Conservation (phyloP, 2,888 invertebrate genomes). For the Cataglyphis cursor region DNA sequence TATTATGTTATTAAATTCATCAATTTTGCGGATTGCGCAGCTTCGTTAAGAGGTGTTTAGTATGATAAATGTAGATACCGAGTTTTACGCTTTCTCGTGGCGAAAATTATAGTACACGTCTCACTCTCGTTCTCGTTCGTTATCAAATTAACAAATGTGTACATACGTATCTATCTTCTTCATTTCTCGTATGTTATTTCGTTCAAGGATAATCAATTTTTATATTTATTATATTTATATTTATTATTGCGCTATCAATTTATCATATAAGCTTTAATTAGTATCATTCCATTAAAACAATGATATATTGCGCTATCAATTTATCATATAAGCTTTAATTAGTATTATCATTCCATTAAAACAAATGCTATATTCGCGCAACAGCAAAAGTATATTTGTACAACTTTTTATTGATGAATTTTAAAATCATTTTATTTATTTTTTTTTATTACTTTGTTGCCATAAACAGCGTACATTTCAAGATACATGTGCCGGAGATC, state of each 20-base stretch:
- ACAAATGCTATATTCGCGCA: not conserved
- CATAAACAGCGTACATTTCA: conserved; percentile 88
- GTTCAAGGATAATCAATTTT: conserved; percentile 1
- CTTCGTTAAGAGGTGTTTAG: not conserved
- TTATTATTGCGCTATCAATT: not conserved
- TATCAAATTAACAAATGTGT: conserved; percentile 16
- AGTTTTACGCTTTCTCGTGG: conserved; percentile 59
- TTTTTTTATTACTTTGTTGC: conserved; percentile 38
- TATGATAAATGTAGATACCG: not conserved
- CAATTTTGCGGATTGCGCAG: not conserved
- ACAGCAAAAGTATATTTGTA: not conserved
- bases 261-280: not conserved
- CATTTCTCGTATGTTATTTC: not conserved
- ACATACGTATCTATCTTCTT: not conserved
- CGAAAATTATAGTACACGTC: conserved; percentile 27
- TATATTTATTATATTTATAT: not conserved
- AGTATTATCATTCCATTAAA: not conserved
- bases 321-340: not conserved
- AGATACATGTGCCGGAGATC: conserved; percentile 89
- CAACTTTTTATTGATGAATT: not conserved
- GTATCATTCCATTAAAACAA: not conserved
- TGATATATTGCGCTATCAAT: not conserved
- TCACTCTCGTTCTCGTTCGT: conserved; percentile 55
- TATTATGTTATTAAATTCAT: conserved; percentile 26
- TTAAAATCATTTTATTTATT: not conserved